phyloP scores from a whole-genome alignment of 2,797 vertebrate genomes.

The Microcaecilia unicolor region DNA sequence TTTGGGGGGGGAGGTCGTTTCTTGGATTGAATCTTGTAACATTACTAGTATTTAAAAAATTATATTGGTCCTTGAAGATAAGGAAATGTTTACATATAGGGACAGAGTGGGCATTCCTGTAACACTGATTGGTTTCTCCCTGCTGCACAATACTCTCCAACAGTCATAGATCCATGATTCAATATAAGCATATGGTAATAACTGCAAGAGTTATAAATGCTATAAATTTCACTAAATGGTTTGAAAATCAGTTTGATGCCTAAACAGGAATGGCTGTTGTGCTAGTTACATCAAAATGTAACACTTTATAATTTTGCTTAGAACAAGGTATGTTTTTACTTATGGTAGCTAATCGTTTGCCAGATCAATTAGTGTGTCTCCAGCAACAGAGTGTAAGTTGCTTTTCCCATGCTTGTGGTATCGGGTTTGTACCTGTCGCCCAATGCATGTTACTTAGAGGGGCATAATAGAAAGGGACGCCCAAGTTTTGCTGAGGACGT shows the following conservation, averaged over 20 bases:
- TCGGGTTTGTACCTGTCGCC: too few species aligned
- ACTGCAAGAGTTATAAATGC: neutral
- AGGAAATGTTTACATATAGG: too few species aligned
- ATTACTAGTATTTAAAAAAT: constrained; percentile 8
- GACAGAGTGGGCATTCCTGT: too few species aligned
- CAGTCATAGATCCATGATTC: constrained; percentile 18
- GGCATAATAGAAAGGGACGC: too few species aligned
- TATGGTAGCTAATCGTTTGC: too few species aligned
- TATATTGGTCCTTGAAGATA: constrained; percentile 47
- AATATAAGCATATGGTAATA: neutral
- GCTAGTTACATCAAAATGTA: neutral
- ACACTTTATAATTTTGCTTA: rapidly evolving
- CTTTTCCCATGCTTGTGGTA: too few species aligned
- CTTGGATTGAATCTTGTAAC: constrained; percentile 18
- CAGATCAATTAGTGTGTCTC: too few species aligned
- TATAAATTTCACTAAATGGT: constrained; percentile 12
- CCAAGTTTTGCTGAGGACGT: too few species aligned
- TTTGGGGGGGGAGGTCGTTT: too few species aligned
- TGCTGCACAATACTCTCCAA: neutral
- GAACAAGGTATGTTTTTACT: too few species aligned
- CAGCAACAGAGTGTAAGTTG: too few species aligned
- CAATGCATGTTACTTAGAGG: too few species aligned
- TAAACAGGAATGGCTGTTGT: neutral
- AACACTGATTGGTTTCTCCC: neutral
- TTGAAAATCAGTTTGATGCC: neutral